Conservation (phyloP, 2,797 vertebrate genomes). For the Pampus argenteus region DNA sequence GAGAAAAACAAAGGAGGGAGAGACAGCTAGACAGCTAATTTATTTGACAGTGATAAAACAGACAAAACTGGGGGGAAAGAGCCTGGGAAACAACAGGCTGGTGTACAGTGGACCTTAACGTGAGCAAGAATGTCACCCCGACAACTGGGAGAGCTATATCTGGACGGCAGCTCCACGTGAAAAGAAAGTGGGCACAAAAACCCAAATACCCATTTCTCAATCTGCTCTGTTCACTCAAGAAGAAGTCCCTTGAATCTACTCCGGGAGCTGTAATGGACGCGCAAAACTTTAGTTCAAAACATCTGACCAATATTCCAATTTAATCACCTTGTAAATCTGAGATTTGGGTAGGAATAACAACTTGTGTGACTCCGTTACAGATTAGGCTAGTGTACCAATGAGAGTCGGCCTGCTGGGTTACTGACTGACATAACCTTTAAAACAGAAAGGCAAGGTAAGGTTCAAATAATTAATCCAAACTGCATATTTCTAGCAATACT, state of each 20-base stretch:
- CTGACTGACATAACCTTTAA: constrained; percentile 26
- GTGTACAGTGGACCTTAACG: constrained; percentile 23
- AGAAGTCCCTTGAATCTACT: background rate
- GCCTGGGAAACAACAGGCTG: constrained; percentile 34
- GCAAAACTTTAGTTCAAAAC: constrained; percentile 4
- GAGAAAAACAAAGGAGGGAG: constrained; percentile 21
- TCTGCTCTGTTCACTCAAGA: constrained; percentile 27
- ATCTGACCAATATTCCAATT: background rate
- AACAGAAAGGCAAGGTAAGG: constrained; percentile 21
- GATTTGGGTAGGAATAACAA: constrained; percentile 8
- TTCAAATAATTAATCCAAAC: constrained; percentile 10
- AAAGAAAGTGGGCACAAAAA: constrained; percentile 67
- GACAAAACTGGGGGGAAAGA: background rate
- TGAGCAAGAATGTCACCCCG: constrained; percentile 66
- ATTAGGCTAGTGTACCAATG: background rate
- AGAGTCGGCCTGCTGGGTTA: background rate
- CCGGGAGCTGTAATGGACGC: background rate
- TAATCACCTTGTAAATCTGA: background rate
- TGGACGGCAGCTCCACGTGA: constrained; percentile 50
- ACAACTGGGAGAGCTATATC: constrained; percentile 78
- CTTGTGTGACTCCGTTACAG: constrained; percentile 15
- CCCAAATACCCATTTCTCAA: constrained; percentile 49
- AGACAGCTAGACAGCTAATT: background rate
- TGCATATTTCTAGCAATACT: background rate
- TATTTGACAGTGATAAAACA: constrained; percentile 21